Percentiles rank a stretch among this genome's conserved stretches.
phyloP scores from a whole-genome alignment of 2,113 vertebrate genomes.

The Bettongia penicillata region DNA sequence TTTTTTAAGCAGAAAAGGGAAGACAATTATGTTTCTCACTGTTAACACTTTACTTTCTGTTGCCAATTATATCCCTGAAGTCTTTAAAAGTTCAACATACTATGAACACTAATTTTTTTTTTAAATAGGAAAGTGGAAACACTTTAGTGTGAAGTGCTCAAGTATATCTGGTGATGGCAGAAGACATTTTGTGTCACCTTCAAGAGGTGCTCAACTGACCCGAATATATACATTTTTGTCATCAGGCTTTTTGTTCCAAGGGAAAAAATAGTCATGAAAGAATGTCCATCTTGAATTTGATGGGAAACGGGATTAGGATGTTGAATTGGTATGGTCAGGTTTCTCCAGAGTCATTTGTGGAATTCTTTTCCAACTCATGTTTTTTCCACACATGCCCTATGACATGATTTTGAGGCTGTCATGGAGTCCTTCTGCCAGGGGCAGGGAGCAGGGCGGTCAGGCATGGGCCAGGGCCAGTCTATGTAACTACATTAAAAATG shows the following conservation, averaged over 20 bases:
- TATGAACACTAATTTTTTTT: neutral
- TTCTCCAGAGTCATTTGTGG: neutral
- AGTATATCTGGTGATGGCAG: neutral
- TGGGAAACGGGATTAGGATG: neutral
- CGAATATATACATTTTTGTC: neutral
- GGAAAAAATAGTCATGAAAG: neutral
- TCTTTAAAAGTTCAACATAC: neutral
- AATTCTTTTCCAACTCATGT: neutral
- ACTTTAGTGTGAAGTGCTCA: neutral
- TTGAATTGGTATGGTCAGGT: rapidly evolving
- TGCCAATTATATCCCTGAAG: neutral
- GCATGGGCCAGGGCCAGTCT: neutral
- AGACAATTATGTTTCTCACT: neutral
- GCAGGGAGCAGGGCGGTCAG: neutral
- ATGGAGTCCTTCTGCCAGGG: neutral
- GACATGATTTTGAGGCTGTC: neutral
- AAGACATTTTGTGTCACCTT: neutral
- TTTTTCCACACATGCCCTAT: neutral
- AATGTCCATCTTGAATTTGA: neutral
- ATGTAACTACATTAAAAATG: neutral
- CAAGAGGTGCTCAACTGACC: rapidly evolving
- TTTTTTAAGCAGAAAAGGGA: neutral
- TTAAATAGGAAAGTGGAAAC: neutral
- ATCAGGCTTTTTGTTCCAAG: neutral
- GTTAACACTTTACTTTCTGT: neutral